These are phyloP conservation scores for Notothenia rossii DNA, from an alignment of 2,113 vertebrate species.

Conservation along the genomic window DNA sequence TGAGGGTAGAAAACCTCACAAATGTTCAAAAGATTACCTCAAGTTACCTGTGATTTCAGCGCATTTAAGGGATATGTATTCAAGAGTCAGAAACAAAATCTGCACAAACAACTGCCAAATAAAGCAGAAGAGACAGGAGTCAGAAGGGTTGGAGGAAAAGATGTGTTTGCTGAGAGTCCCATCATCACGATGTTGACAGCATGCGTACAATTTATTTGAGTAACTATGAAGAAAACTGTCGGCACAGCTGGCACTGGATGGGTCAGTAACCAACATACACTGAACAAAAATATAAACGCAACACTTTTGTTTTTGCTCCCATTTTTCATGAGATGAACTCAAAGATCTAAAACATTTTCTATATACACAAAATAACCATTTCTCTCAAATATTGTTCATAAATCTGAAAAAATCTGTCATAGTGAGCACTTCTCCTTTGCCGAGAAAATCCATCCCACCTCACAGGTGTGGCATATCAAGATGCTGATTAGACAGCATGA, in stretches of 20 bases:
- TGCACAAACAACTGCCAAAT: background rate
- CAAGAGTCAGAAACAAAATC: background rate
- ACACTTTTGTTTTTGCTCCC: too few relatives aligned
- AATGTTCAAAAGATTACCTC: background rate
- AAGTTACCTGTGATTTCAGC: background rate
- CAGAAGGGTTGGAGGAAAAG: background rate
- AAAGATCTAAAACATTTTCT: too few relatives aligned
- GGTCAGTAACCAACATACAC: background rate
- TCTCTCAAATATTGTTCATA: too few relatives aligned
- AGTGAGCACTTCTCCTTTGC: too few relatives aligned
- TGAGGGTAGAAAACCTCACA: constrained; percentile 1
- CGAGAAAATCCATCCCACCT: too few relatives aligned
- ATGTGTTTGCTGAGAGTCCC: constrained; percentile 7
- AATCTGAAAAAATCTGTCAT: too few relatives aligned
- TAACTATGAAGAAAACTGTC: constrained; percentile 34
- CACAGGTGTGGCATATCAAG: too few relatives aligned
- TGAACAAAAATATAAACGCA: too few relatives aligned
- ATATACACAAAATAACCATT: too few relatives aligned
- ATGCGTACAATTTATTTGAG: constrained; percentile 15
- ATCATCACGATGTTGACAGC: constrained; percentile 36
- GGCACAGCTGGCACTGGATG: constrained; percentile 11
- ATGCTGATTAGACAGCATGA: too few relatives aligned
- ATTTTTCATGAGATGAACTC: too few relatives aligned
- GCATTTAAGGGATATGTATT: background rate
- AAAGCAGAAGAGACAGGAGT: constrained; percentile 2